Percentiles rank a stretch among this genome's conserved stretches.
These are phyloP conservation scores for Cheilinus undulatus DNA, from an alignment of 2,113 vertebrate species.

Conservation along the genomic window DNA sequence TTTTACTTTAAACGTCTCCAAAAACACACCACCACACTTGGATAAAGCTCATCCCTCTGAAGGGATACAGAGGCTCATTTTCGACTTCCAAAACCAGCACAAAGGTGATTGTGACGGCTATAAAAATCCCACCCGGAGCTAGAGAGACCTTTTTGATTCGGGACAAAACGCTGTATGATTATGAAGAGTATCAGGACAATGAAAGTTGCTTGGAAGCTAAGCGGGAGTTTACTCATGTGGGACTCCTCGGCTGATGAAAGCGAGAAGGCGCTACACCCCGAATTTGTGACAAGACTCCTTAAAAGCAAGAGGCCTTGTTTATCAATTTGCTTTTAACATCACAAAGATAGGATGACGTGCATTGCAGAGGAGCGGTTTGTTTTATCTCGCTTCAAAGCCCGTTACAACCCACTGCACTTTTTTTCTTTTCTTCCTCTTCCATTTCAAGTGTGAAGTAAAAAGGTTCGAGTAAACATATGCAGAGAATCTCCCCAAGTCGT, in stretches of 20 bases:
- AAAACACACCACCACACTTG: constrained; percentile 35
- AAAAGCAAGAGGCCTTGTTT: constrained; percentile 74
- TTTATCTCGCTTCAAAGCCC: constrained; percentile 84
- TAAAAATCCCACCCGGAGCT: constrained; percentile 67
- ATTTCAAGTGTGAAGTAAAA: constrained; percentile 81
- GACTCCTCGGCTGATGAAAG: constrained; percentile 77
- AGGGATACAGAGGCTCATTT: constrained; percentile 76
- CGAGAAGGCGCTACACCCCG: constrained; percentile 73
- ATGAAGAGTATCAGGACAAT: constrained; percentile 68
- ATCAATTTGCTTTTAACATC: constrained; percentile 83
- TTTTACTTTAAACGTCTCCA: constrained; percentile 26
- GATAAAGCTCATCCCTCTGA: constrained; percentile 69
- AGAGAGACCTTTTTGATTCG: constrained; percentile 71
- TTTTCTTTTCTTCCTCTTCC: constrained; percentile 50
- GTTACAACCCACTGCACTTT: constrained; percentile 66
- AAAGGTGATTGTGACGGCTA: constrained; percentile 83
- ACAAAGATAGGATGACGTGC: constrained; percentile 68
- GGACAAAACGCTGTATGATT: constrained; percentile 68
- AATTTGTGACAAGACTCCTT: constrained; percentile 80
- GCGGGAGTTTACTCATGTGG: constrained; percentile 58
- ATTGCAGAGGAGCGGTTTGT: constrained; percentile 75
- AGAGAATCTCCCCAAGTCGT: constrained; percentile 81
- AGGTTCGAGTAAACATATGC: constrained; percentile 89
- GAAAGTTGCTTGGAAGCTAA: constrained; percentile 35
- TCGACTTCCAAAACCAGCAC: constrained; percentile 81